Percentiles rank a stretch among this genome's conserved stretches.
These are phyloP conservation scores for Crambe crambe DNA, from an alignment of 37 sponge, comb jelly and placozoan genomes.

Conservation along the genomic window DNA sequence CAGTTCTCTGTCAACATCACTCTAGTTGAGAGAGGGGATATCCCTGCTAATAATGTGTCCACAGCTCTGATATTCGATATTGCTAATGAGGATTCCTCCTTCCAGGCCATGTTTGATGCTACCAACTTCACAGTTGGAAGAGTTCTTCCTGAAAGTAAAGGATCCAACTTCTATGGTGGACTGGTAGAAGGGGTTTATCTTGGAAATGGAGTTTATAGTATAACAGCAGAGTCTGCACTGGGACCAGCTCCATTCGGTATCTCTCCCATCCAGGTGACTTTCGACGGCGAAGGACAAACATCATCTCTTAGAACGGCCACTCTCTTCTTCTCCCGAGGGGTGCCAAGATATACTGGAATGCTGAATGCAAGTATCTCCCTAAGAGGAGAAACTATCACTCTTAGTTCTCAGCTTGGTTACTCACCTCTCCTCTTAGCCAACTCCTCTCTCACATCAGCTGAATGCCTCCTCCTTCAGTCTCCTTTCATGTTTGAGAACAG, in stretches of 20 bases:
- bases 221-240: conserved; percentile 24
- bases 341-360: conserved; percentile 21
- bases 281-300: conserved; percentile 31
- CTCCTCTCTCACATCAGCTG: conserved; percentile 25
- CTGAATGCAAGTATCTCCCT: conserved; percentile 24
- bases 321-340: conserved; percentile 46
- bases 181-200: conserved; percentile 42
- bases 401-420: conserved; percentile 49
- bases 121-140: conserved; percentile 27
- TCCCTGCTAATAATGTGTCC: conserved; percentile 8
- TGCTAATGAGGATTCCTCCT: conserved; percentile 35
- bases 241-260: conserved; percentile 48
- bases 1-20: conserved; percentile 25
- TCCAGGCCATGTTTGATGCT: conserved; percentile 53
- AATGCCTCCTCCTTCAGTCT: conserved; percentile 13
- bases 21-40: conserved; percentile 5
- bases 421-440: conserved; percentile 45
- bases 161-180: conserved; percentile 46
- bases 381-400: not conserved
- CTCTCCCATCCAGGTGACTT: conserved; percentile 65
- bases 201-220: conserved; percentile 48
- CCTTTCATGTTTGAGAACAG: conserved; percentile 34
- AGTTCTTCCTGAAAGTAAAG: conserved; percentile 18
- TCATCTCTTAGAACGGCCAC: conserved; percentile 29
- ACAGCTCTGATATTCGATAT: conserved; percentile 53